phyloP scores from a whole-genome alignment of 2,113 vertebrate genomes.

The Connochaetes taurinus region DNA sequence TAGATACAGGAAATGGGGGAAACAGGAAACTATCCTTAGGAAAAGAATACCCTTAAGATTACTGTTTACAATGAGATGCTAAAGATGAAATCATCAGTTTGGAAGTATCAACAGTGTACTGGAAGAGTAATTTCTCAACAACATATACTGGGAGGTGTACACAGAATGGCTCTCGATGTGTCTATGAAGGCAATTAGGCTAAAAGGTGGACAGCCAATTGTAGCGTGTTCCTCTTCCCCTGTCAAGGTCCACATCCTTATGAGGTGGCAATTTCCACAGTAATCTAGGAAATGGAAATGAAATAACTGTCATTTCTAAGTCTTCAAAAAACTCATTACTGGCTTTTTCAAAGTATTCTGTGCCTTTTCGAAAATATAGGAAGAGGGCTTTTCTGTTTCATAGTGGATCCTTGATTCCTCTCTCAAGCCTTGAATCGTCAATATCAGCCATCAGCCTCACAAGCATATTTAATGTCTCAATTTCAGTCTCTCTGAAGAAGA shows the following conservation, averaged over 20 bases:
- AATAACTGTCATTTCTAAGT: constrained; percentile 56
- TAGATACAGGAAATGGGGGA: neutral
- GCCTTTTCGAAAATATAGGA: constrained; percentile 22
- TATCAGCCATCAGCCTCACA: neutral
- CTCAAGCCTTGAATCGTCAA: neutral
- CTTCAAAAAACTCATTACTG: constrained; percentile 50
- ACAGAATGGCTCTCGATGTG: neutral
- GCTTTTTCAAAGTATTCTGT: constrained; percentile 19
- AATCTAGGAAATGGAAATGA: constrained; percentile 60
- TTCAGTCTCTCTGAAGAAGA: neutral
- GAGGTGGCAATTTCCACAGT: constrained; percentile 45
- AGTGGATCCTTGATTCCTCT: neutral
- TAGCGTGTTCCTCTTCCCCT: constrained; percentile 36
- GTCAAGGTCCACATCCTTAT: constrained; percentile 12
- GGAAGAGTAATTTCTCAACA: constrained; percentile 37
- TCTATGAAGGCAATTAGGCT: neutral
- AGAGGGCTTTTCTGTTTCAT: constrained; percentile 2
- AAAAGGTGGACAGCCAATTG: constrained; percentile 15
- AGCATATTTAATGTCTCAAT: neutral
- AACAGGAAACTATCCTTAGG: neutral
- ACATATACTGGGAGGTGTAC: neutral
- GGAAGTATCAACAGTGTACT: neutral
- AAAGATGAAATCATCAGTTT: constrained; percentile 18
- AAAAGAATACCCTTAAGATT: neutral
- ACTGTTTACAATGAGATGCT: neutral